A percentile compares a stretch with the other conserved stretches of the same genome.
phyloP scores from a whole-genome alignment of 2,888 invertebrate species.

The Pegoplata infirma region DNA sequence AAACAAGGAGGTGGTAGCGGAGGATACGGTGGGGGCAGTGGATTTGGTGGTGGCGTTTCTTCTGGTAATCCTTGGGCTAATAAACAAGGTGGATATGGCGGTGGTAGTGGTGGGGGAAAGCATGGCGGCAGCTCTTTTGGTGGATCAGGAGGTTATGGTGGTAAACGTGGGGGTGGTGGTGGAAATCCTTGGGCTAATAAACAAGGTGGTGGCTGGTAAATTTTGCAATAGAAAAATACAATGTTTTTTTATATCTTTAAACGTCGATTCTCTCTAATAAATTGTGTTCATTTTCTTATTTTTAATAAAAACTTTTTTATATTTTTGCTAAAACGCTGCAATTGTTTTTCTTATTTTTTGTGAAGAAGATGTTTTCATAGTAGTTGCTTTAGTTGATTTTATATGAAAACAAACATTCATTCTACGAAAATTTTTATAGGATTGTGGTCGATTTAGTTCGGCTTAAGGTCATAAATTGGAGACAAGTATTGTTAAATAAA shows the following conservation, averaged over 20 bases:
- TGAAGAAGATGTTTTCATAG: no score
- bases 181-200: conserved; percentile 9
- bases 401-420: no score
- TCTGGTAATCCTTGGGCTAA: conserved; percentile 17
- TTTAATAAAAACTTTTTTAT: neutral
- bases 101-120: conserved; percentile 28
- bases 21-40: conserved; percentile 29
- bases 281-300: neutral
- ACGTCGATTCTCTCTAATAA: neutral
- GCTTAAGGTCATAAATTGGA: no score
- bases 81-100: conserved; percentile 36
- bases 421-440: no score
- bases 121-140: conserved; percentile 48
- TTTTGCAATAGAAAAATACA: no score
- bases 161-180: conserved; percentile 42
- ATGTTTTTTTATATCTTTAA: no score
- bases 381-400: no score
- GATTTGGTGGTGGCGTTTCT: conserved; percentile 50
- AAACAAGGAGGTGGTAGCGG: conserved; percentile 30
- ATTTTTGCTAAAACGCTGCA: no score
- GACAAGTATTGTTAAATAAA: no score
- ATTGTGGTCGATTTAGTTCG: no score
- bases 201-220: neutral
- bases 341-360: no score
- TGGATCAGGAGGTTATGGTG: conserved; percentile 52